Evolutionary conservation across 2,888 invertebrate genomes (phyloP).

Genomic region (Atethmia centrago): DNA sequence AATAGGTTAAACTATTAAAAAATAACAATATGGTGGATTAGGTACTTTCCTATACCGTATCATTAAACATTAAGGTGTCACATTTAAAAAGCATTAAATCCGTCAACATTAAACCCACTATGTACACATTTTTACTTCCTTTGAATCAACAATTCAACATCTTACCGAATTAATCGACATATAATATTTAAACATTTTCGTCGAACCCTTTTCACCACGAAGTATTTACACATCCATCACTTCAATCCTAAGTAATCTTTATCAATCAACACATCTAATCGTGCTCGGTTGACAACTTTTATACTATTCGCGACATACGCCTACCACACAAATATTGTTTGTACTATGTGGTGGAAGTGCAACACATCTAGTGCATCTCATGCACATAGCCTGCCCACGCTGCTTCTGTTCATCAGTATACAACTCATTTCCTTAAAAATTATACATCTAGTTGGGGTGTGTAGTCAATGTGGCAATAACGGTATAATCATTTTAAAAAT

Average conservation of each 20-base stretch:
- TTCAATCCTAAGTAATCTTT: slow-evolving; percentile 31
- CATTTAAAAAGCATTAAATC: slow-evolving; percentile 30
- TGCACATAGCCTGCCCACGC: slow-evolving; percentile 34
- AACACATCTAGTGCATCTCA: slow-evolving; percentile 46
- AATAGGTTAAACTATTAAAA: slow-evolving; percentile 28
- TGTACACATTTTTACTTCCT: slow-evolving; percentile 54
- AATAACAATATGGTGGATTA: slow-evolving; percentile 33
- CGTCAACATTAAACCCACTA: slow-evolving; percentile 37
- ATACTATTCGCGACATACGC: slow-evolving; percentile 38
- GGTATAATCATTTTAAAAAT: slow-evolving; percentile 28
- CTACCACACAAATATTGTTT: slow-evolving; percentile 50
- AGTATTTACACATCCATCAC: slow-evolving; percentile 53
- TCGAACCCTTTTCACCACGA: slow-evolving; percentile 60
- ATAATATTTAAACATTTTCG: slow-evolving; percentile 26
- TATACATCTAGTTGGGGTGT: slow-evolving; percentile 29
- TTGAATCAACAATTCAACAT: slow-evolving; percentile 42
- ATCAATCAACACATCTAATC: slow-evolving; percentile 34
- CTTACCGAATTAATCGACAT: slow-evolving; percentile 33
- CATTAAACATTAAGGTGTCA: slow-evolving; percentile 40
- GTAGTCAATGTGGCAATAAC: slow-evolving; percentile 23
- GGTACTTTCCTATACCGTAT: slow-evolving; percentile 20
- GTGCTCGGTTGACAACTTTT: slow-evolving; percentile 37
- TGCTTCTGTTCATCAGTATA: slow-evolving; percentile 18
- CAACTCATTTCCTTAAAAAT: slow-evolving; percentile 35
- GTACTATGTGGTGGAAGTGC: slow-evolving; percentile 59